Conservation (phyloP, 2,113 vertebrate species). For the Odocoileus virginianus region DNA sequence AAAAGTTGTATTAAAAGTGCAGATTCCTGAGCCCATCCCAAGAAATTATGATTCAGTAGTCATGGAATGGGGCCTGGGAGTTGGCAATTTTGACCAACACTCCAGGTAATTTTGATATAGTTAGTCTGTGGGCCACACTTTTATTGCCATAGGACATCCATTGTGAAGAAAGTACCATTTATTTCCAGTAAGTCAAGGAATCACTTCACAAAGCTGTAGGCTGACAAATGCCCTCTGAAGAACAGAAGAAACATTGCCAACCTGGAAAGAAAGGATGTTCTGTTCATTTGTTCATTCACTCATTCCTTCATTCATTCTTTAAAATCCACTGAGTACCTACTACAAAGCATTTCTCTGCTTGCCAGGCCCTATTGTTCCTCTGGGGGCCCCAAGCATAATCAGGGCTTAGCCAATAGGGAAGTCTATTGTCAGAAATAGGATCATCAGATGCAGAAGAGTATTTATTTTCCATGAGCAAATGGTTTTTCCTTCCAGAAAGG, state of each 20-base stretch:
- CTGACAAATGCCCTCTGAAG: not conserved
- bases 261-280: not conserved
- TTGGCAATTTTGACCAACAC: not conserved
- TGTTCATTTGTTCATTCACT: not conserved
- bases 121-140: not conserved
- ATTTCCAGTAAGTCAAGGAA: conserved; percentile 23
- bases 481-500: not conserved
- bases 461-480: not conserved
- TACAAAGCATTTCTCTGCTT: not conserved
- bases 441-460: not conserved
- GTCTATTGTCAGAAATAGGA: not conserved
- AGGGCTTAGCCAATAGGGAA: not conserved
- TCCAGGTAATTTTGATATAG: not conserved
- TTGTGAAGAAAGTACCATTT: not conserved
- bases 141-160: not conserved
- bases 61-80: not conserved
- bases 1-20: not conserved
- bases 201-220: not conserved
- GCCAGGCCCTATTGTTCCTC: not conserved
- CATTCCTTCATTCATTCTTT: not conserved
- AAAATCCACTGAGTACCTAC: not conserved
- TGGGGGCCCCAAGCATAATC: not conserved
- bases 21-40: not conserved
- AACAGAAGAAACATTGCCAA: not conserved
- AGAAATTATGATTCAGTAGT: not conserved